Conservation (phyloP, 2,113 vertebrate genomes). For the Semnopithecus entellus region DNA sequence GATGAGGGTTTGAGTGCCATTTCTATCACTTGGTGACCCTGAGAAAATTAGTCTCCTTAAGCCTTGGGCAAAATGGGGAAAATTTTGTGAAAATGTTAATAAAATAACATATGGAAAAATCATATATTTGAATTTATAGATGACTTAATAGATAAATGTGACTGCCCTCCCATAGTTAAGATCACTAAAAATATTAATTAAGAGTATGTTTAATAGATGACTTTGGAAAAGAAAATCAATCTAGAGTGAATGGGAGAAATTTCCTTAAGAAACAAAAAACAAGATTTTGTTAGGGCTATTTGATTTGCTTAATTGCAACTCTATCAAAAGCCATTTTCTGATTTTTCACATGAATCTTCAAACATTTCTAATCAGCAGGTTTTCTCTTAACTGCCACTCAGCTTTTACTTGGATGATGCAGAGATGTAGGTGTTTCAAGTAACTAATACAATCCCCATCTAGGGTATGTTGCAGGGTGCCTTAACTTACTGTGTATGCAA, state of each 20-base stretch:
- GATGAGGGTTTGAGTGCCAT: neutral
- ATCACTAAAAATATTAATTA: conserved; percentile 28
- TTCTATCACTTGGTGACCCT: neutral
- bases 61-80: neutral
- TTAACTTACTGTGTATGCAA: neutral
- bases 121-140: neutral
- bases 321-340: neutral
- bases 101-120: conserved; percentile 1
- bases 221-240: neutral
- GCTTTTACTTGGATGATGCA: neutral
- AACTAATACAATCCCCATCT: neutral
- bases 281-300: neutral
- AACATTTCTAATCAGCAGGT: neutral
- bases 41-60: neutral
- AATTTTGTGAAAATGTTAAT: neutral
- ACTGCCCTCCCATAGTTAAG: neutral
- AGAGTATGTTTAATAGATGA: neutral
- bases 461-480: neutral
- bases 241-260: neutral
- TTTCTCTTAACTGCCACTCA: neutral
- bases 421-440: neutral
- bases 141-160: neutral
- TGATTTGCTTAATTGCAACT: neutral
- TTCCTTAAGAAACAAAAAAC: neutral
- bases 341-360: neutral